A percentile compares a stretch with the other conserved stretches of the same genome.
These are phyloP conservation scores for Eupristina koningsbergeri DNA, from an alignment of 1,140 invertebrate genomes.

Conservation along the genomic window DNA sequence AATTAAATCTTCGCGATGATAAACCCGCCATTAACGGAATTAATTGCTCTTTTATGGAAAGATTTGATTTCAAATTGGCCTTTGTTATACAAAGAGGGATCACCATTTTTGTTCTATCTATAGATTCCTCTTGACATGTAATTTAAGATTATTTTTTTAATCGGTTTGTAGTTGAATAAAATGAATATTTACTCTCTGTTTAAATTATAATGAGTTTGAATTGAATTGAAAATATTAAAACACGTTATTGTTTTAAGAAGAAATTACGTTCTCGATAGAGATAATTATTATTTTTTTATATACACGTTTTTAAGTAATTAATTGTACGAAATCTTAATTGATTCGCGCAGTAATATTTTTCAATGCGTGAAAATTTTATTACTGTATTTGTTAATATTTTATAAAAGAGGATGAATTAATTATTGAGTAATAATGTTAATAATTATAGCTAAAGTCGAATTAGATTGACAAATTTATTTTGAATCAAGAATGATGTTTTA, in stretches of 20 bases:
- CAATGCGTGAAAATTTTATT: not conserved
- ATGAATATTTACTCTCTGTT: not conserved
- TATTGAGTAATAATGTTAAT: not conserved
- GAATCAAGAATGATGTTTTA: not conserved
- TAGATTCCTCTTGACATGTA: not conserved
- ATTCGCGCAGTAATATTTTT: constrained; percentile 17
- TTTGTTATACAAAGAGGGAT: not conserved
- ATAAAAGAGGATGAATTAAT: not conserved
- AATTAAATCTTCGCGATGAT: not conserved
- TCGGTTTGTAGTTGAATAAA: not conserved
- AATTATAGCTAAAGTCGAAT: not conserved
- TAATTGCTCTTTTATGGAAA: not conserved
- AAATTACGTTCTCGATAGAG: not conserved
- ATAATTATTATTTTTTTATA: not conserved
- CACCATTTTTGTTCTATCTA: not conserved
- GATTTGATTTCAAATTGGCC: not conserved
- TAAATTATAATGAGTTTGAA: not conserved
- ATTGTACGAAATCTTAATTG: not conserved
- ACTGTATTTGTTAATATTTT: not conserved
- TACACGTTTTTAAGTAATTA: not conserved
- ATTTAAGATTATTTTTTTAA: not conserved
- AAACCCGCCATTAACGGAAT: not conserved
- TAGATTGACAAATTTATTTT: not conserved
- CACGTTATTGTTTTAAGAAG: not conserved
- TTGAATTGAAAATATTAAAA: not conserved